Evolutionary conservation across 2,113 vertebrate species (phyloP).

Genomic region (Gorsachius goisagi): DNA sequence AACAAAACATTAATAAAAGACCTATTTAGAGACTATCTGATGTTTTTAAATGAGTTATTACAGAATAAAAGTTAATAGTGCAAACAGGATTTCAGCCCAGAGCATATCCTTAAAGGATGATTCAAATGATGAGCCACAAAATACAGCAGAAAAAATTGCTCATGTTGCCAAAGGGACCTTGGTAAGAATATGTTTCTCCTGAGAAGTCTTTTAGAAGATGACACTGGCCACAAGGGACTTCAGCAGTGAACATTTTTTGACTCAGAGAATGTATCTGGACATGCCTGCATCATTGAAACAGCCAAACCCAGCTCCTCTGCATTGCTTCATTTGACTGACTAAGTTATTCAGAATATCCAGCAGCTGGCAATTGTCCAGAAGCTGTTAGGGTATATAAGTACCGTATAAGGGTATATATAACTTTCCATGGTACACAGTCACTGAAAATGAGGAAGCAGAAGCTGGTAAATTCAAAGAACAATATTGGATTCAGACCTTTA

Average conservation of each 20-base stretch:
- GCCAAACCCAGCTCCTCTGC: not conserved
- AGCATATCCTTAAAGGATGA: not conserved
- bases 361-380: not conserved
- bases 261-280: not conserved
- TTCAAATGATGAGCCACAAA: conserved; percentile 19
- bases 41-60: not conserved
- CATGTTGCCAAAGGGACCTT: not conserved
- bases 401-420: too few relatives aligned
- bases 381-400: not conserved
- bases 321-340: not conserved
- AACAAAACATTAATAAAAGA: conserved; percentile 37
- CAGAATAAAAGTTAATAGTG: conserved; percentile 15
- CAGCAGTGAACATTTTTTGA: not conserved
- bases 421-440: not conserved
- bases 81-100: conserved; percentile 36
- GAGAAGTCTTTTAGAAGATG: conserved; percentile 12
- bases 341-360: not conserved
- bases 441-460: not conserved
- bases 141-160: not conserved
- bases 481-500: not conserved
- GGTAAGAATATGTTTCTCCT: not conserved
- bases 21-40: not conserved
- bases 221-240: not conserved
- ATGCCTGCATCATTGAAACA: not conserved
- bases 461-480: not conserved